phyloP scores from a whole-genome alignment of 2,888 invertebrate genomes.

The Pecten maximus region DNA sequence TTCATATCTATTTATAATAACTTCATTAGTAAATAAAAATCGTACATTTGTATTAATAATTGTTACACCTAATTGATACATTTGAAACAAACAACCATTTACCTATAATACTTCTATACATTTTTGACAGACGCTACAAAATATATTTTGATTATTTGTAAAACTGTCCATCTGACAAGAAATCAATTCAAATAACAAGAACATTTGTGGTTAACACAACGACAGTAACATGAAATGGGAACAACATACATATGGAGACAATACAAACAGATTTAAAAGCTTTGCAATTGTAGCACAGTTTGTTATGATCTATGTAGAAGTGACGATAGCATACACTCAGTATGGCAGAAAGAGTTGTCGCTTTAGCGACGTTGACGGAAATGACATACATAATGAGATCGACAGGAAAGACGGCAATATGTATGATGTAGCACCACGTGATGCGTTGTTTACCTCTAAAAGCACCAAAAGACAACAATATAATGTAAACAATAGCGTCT shows the following conservation, averaged over 20 bases:
- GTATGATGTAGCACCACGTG: slow-evolving; percentile 17
- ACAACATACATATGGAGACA: not conserved
- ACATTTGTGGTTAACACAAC: not conserved
- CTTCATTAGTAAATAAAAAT: not conserved
- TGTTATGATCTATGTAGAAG: not conserved
- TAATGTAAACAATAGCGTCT: slow-evolving; percentile 25
- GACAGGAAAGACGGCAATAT: slow-evolving; percentile 27
- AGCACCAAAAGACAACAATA: slow-evolving; percentile 32
- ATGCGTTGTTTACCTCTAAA: slow-evolving; percentile 17
- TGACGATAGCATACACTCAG: not conserved
- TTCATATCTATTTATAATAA: not conserved
- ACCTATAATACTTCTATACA: not conserved
- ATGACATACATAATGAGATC: slow-evolving; percentile 25
- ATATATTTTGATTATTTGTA: not conserved
- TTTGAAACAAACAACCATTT: not conserved
- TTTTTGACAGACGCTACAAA: not conserved
- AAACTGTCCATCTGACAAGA: not conserved
- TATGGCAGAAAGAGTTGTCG: slow-evolving; percentile 13
- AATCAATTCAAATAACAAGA: not conserved
- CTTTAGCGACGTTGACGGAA: slow-evolving; percentile 23
- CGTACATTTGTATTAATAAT: not conserved
- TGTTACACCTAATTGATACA: not conserved
- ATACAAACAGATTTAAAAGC: not conserved
- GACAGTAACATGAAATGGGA: not conserved
- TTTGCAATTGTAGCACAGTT: not conserved